Evolutionary conservation across 2,113 vertebrate genomes (phyloP).

Genomic region (Caretta caretta): DNA sequence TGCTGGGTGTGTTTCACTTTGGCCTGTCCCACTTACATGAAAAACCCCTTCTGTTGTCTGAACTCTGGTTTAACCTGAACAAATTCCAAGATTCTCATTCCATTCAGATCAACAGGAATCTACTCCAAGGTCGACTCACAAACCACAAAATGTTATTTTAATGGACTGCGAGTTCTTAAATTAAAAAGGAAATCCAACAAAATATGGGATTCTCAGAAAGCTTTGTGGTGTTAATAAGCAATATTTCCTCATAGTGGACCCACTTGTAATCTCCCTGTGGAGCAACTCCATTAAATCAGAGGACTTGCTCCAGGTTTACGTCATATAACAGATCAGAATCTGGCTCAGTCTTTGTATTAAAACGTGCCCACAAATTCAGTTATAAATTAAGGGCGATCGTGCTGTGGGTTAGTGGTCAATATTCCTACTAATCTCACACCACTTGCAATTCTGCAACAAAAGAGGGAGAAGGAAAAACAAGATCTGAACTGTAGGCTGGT

Average conservation of each 20-base stretch:
- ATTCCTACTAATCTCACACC: neutral
- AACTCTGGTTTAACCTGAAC: neutral
- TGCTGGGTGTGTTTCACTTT: neutral
- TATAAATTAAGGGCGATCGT: accelerated
- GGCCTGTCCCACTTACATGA: neutral
- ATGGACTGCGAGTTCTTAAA: accelerated
- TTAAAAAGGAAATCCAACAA: accelerated
- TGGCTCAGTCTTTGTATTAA: accelerated
- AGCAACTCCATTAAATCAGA: no score
- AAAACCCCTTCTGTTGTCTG: neutral
- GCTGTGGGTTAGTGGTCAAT: accelerated
- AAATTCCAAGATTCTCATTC: neutral
- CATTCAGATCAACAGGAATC: neutral
- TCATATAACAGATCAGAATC: accelerated
- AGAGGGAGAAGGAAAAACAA: neutral
- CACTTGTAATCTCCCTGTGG: neutral
- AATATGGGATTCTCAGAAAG: accelerated
- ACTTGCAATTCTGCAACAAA: neutral
- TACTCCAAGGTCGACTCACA: neutral
- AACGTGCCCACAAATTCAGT: accelerated
- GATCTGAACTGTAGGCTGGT: neutral
- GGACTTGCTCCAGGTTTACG: neutral
- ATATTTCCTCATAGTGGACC: accelerated
- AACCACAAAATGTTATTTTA: neutral
- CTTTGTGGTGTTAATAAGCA: accelerated